Evolutionary conservation across 2,888 invertebrate species (phyloP), one percentile per base, ranked within the genome.

Genomic region (Amorpha juglandis): DNA sequence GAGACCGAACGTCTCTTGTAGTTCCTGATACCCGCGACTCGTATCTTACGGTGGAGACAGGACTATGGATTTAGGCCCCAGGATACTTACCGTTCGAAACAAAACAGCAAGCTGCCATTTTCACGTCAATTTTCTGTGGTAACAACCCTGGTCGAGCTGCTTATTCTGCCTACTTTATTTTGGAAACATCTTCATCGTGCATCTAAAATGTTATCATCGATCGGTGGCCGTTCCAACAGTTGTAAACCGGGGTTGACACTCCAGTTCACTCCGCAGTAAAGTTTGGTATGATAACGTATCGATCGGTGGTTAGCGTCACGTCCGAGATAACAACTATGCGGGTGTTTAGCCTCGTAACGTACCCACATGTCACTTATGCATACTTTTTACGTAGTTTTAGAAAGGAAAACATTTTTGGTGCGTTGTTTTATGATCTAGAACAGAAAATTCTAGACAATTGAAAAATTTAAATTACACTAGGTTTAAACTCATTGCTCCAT

Each of bases 251-350:
- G 77, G 78, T 58, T 38, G 73, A 79, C n/a, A n/a, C n/a, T n/a
- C n/a, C 77, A 78, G 73, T 68, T 68, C 70, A 78, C 79, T 78
- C 87, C 87, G 87, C 88, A 87, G 83, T 81, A 78, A 89, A 89
- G 86, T 90, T 91, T 89, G 80, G 79, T 91, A 90, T 83, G 92
- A 92, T 92, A 92, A 91, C 80, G 77, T 82, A 84, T 83, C 80
- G 84, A 83, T 88, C 91, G 86, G 62, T 73, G 86, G 87, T 89
- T 78, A 73, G 68, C 70, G 82, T 78, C 89, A 88, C 88, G 85
- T 83, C 82, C 68, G 74, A 75, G 87, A 87, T 87, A 88, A 87
- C 73, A 74, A 66, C 71, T 52, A 91, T 92, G 92, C 91, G 92
- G 92, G 92, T 86, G 80, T 84, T 90, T 84, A 80, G 72, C 73